phyloP scores from a whole-genome alignment of 2,113 vertebrate genomes.

The Ptyas mucosa region DNA sequence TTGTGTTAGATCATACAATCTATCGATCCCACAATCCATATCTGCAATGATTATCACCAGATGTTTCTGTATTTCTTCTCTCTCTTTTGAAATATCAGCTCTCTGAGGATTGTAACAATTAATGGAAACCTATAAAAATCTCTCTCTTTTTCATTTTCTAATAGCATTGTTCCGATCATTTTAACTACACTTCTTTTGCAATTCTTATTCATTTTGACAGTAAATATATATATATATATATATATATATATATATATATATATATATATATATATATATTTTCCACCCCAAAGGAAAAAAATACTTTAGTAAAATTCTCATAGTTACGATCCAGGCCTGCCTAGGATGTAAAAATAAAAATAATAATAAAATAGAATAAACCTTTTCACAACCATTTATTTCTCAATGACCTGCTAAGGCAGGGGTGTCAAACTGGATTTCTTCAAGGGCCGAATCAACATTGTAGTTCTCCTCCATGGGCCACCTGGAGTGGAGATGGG shows the following conservation, averaged over 20 bases:
- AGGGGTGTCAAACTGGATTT: too few species aligned
- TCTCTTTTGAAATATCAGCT: not conserved
- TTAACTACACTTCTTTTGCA: not conserved
- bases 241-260: too few species aligned
- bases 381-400: not conserved
- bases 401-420: not conserved
- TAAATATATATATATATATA: too few species aligned
- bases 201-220: not conserved
- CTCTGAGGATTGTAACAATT: not conserved
- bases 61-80: not conserved
- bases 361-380: not conserved
- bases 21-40: not conserved
- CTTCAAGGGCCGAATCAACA: too few species aligned
- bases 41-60: not conserved
- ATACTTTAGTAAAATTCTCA: not conserved
- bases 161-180: not conserved
- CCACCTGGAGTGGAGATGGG: too few species aligned
- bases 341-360: too few species aligned
- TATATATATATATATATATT: too few species aligned
- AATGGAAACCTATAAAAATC: not conserved
- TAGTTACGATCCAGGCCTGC: not conserved
- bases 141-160: not conserved
- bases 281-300: not conserved
- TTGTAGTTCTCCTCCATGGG: too few species aligned
- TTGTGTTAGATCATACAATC: not conserved